Evolutionary conservation across 2,113 vertebrate genomes (phyloP), one percentile per base, ranked within the genome.

Genomic region (Morphnarchus princeps): DNA sequence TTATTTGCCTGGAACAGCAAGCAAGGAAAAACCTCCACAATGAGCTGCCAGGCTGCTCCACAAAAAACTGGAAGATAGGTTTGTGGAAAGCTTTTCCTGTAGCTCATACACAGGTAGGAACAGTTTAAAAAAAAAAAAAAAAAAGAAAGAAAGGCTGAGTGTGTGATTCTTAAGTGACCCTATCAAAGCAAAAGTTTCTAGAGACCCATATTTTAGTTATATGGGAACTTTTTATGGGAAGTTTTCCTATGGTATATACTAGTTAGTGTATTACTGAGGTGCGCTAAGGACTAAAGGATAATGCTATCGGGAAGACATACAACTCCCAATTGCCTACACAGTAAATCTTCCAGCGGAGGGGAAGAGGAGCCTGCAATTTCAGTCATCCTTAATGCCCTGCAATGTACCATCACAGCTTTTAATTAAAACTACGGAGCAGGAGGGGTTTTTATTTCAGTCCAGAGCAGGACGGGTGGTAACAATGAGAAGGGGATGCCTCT

Each of bases 401-500:
- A 62, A 83, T 11, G 12, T 58, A 86, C 42, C 49, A 86, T 55
- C 45, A 80, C 29, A 74, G 59, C 21, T 95, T 95, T 81, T 90
- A 92, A 86, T 87, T 91, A 92, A 92, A 86, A 70, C 63, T 81
- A 26, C 0, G 1, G 63, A 86, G 50, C 31, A 42, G 55, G 47
- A 59, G 65, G 32, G 19, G 7, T 8, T 82, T 94, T 74, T 79
- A 80, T 88, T 92, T 90, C 28, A 61, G 42, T 82, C 54, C 52
- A 69, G 89, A 79, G 85, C 18, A 57, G 76, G 74, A 70, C 0
- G 24, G 34, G 45, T 49, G 26, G 82, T 49, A 70, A 93, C 0
- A 1, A 83, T 38, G 50, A 80, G 85, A 82, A 88, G 29, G 20
- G 34, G 19, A 79, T 49, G 49, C 31, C 40, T 80, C 36, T 93